A percentile compares a stretch with the other conserved stretches of the same genome.
These are phyloP conservation scores for Leptocoma aspasia DNA, from an alignment of 2,113 vertebrate genomes.

Conservation along the genomic window DNA sequence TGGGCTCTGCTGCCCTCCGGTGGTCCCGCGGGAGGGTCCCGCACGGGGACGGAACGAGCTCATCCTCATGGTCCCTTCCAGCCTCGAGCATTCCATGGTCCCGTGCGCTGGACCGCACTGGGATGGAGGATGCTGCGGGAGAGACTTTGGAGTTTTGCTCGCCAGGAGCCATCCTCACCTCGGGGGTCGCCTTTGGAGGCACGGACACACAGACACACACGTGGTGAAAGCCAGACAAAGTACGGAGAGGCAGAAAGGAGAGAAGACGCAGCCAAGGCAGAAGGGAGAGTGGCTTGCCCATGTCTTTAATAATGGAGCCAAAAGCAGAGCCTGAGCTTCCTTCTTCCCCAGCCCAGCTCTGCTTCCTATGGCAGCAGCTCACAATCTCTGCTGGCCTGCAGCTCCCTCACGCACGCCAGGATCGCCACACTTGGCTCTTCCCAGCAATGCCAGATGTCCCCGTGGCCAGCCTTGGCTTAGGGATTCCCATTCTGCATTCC, in stretches of 20 bases:
- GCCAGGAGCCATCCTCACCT: fast-evolving
- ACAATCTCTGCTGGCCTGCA: neutral
- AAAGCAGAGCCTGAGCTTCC: neutral
- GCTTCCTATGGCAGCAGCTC: neutral
- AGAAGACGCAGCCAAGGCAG: neutral
- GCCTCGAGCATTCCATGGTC: fast-evolving
- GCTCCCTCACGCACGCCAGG: fast-evolving
- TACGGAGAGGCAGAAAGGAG: neutral
- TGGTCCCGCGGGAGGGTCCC: neutral
- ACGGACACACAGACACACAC: fast-evolving
- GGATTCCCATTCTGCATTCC: neutral
- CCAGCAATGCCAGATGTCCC: neutral
- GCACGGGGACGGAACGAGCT: fast-evolving
- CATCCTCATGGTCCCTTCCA: neutral
- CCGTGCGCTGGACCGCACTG: fast-evolving
- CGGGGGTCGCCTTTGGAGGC: neutral
- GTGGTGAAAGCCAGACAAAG: neutral
- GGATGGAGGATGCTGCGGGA: neutral
- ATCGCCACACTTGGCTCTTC: neutral
- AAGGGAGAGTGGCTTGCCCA: fast-evolving
- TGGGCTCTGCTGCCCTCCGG: constrained; percentile 66
- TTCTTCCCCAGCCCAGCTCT: neutral
- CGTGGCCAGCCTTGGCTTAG: fast-evolving
- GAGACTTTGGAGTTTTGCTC: fast-evolving
- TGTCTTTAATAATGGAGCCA: neutral